phyloP scores from a whole-genome alignment of 2,113 vertebrate genomes.

The Micromys minutus region DNA sequence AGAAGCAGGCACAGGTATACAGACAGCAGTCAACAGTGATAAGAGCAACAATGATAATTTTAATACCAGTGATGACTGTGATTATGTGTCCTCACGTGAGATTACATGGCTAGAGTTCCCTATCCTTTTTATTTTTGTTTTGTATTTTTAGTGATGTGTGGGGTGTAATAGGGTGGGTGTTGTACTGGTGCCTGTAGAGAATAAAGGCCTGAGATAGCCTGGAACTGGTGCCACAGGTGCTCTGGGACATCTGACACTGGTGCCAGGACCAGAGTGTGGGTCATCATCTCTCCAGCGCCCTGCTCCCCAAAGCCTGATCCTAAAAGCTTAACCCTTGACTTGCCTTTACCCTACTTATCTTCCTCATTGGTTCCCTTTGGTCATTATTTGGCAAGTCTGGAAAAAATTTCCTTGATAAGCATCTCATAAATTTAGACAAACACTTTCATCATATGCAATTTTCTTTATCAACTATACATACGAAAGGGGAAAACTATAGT shows the following conservation, averaged over 20 bases:
- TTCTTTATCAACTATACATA: background rate
- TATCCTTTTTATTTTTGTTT: background rate
- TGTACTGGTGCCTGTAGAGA: background rate
- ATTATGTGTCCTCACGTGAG: background rate
- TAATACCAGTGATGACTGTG: too few species aligned
- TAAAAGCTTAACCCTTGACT: background rate
- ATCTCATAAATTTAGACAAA: background rate
- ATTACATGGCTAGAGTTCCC: background rate
- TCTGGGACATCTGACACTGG: background rate
- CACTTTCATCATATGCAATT: background rate
- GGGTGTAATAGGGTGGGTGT: background rate
- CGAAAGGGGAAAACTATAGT: background rate
- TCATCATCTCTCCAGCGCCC: background rate
- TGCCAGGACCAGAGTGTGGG: background rate
- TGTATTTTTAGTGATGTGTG: background rate
- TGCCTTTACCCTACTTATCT: background rate
- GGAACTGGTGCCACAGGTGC: background rate
- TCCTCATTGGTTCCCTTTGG: background rate
- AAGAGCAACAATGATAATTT: too few species aligned
- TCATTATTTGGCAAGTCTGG: background rate
- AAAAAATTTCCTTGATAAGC: background rate
- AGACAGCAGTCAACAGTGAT: constrained; percentile 62
- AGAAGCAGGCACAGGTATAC: constrained; percentile 58
- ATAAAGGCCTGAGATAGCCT: background rate
- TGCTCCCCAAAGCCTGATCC: background rate